These are phyloP conservation scores for Drosophila affinis DNA, from an alignment of 2,888 invertebrate genomes.

Conservation along the genomic window DNA sequence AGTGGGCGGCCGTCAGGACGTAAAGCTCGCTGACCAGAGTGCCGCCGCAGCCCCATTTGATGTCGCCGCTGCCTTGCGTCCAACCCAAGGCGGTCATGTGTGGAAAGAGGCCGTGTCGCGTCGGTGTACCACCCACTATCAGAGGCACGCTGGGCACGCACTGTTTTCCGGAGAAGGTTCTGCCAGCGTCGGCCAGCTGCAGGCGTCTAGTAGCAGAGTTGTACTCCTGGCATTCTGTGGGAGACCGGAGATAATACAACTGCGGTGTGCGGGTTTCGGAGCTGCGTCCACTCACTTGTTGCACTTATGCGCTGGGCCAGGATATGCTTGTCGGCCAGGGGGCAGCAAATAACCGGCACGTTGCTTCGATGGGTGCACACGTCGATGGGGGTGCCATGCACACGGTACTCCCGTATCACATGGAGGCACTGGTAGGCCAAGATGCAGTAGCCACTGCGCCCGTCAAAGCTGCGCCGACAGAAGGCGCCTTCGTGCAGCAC, in stretches of 20 bases:
- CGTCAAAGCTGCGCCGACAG: conserved; percentile 81
- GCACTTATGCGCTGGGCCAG: conserved; percentile 79
- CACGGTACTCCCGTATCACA: conserved; percentile 79
- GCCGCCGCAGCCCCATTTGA: conserved; percentile 82
- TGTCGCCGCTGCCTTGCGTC: conserved; percentile 68
- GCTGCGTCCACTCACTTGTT: conserved; percentile 65
- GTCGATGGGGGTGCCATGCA: conserved; percentile 79
- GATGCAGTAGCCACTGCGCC: conserved; percentile 81
- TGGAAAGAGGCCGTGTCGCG: conserved; percentile 85
- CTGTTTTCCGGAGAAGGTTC: conserved; percentile 73
- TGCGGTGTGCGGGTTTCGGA: not conserved
- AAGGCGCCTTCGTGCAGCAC: conserved; percentile 76
- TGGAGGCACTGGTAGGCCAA: conserved; percentile 81
- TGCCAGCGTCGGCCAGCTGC: conserved; percentile 53
- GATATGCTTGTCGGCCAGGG: conserved; percentile 76
- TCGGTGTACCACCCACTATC: conserved; percentile 85
- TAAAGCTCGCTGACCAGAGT: conserved; percentile 85
- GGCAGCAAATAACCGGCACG: conserved; percentile 83
- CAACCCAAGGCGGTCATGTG: conserved; percentile 85
- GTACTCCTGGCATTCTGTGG: conserved; percentile 85
- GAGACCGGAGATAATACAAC: not conserved
- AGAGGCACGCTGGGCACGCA: conserved; percentile 84
- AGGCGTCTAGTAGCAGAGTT: conserved; percentile 78
- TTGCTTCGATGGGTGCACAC: conserved; percentile 78
- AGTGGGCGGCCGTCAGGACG: conserved; percentile 86